Evolutionary conservation across 2,113 vertebrate genomes (phyloP).

Genomic region (Genyomyrus donnyi): DNA sequence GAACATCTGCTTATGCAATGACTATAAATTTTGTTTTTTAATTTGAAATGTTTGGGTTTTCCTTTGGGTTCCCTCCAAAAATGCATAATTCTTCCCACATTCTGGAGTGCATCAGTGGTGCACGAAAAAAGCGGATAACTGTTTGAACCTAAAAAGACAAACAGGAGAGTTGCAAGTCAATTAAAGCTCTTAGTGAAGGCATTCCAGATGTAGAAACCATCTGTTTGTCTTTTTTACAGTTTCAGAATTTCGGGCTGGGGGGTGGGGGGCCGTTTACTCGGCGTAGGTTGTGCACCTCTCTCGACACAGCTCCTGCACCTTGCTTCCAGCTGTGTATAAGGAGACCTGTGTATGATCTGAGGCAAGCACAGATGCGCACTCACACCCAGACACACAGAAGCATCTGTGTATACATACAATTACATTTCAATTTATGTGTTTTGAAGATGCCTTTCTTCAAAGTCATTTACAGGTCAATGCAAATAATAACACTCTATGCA

Average conservation of each 20-base stretch:
- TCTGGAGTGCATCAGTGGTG: constrained; percentile 8
- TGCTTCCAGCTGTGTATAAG: constrained; percentile 59
- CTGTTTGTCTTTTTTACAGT: constrained; percentile 39
- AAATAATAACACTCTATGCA: neutral
- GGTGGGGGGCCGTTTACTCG: constrained; percentile 34
- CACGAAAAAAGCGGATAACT: constrained; percentile 11
- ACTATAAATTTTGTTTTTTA: constrained; percentile 3
- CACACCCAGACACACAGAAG: neutral
- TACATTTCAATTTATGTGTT: neutral
- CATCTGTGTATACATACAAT: neutral
- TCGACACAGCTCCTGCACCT: constrained; percentile 43
- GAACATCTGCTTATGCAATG: constrained; percentile 16
- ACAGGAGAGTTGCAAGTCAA: constrained; percentile 36
- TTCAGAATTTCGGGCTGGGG: neutral
- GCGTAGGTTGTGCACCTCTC: constrained; percentile 33
- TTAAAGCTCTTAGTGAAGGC: constrained; percentile 40
- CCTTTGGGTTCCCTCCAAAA: neutral
- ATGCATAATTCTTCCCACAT: neutral
- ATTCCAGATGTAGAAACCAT: constrained; percentile 50
- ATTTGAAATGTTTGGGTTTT: neutral
- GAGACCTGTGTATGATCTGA: constrained; percentile 17
- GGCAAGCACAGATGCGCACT: constrained; percentile 4
- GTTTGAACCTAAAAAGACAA: constrained; percentile 27
- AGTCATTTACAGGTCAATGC: neutral
- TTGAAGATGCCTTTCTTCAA: neutral